Evolutionary conservation across 2,888 invertebrate species (phyloP).

Genomic region (Mythimna pallens): DNA sequence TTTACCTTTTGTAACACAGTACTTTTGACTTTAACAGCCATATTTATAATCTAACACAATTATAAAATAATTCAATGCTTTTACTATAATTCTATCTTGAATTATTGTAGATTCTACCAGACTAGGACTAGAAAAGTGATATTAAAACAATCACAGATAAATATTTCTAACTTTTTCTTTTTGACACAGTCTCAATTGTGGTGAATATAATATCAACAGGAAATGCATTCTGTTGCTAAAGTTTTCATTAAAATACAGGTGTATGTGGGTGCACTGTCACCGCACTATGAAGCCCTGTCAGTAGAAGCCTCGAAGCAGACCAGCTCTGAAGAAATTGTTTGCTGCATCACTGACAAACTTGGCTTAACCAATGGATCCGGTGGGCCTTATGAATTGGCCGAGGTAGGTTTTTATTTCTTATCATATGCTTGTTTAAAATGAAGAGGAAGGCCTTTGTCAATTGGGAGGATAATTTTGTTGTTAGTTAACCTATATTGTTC

Average conservation of each 20-base stretch:
- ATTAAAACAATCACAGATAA: neutral
- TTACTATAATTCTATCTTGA: neutral
- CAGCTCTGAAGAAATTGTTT: conserved; percentile 97
- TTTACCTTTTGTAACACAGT: conserved; percentile 10
- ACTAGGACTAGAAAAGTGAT: neutral
- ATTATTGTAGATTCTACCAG: neutral
- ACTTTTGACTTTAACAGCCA: neutral
- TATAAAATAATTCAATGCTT: neutral
- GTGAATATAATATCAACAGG: neutral
- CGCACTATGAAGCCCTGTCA: conserved; percentile 96
- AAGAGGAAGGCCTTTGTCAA: neutral
- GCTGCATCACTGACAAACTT: conserved; percentile 95
- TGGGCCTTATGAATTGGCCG: conserved; percentile 95
- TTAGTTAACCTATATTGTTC: neutral
- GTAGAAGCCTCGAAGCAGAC: conserved; percentile 98
- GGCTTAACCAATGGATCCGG: conserved; percentile 88
- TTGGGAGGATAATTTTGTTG: neutral
- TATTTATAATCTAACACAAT: neutral
- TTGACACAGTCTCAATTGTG: too few species aligned
- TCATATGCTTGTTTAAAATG: neutral
- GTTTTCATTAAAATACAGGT: conserved; percentile 89
- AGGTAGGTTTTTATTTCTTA: conserved; percentile 81
- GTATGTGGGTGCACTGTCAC: conserved; percentile 96
- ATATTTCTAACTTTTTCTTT: neutral
- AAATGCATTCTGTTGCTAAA: neutral